Conservation (phyloP, 2,888 invertebrate species). For the Eurytoma californica region DNA sequence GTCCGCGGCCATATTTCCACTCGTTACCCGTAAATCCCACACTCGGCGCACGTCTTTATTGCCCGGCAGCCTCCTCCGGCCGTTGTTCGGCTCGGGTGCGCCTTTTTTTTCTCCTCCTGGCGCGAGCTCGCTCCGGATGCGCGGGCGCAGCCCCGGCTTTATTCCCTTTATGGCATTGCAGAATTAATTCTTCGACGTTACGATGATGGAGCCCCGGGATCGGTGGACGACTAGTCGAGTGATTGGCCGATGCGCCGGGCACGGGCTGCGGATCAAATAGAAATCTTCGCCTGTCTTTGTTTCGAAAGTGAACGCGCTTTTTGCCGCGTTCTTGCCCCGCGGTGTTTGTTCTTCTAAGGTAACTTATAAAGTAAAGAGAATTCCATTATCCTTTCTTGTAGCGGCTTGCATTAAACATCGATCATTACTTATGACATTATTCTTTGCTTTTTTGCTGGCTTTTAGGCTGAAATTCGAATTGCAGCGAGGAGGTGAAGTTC, state of each 20-base stretch:
- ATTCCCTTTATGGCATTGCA: slow-evolving; percentile 41
- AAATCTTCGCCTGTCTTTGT: slow-evolving; percentile 31
- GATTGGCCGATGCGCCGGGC: slow-evolving; percentile 26
- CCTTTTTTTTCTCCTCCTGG: background rate
- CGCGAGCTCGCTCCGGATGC: background rate
- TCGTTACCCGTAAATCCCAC: slow-evolving; percentile 11
- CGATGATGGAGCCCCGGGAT: slow-evolving; percentile 30
- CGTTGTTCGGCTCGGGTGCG: slow-evolving; percentile 1
- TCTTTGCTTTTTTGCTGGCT: no score
- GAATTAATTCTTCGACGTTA: slow-evolving; percentile 53
- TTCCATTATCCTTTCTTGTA: slow-evolving; percentile 27
- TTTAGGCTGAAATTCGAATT: no score
- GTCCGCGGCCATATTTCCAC: slow-evolving; percentile 6
- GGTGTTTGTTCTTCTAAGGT: slow-evolving; percentile 47
- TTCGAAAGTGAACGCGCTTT: slow-evolving; percentile 12
- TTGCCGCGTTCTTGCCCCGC: slow-evolving; percentile 2
- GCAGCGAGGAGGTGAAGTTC: no score
- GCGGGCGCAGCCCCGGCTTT: background rate
- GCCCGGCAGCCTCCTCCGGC: background rate
- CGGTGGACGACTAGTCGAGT: slow-evolving; percentile 35
- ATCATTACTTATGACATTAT: no score
- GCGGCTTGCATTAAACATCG: background rate
- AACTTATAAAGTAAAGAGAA: slow-evolving; percentile 30
- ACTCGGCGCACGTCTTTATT: slow-evolving; percentile 41
- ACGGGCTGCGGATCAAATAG: slow-evolving; percentile 7